Evolutionary conservation across 2,888 invertebrate genomes (phyloP).

Genomic region (Agonopterix heracliana): DNA sequence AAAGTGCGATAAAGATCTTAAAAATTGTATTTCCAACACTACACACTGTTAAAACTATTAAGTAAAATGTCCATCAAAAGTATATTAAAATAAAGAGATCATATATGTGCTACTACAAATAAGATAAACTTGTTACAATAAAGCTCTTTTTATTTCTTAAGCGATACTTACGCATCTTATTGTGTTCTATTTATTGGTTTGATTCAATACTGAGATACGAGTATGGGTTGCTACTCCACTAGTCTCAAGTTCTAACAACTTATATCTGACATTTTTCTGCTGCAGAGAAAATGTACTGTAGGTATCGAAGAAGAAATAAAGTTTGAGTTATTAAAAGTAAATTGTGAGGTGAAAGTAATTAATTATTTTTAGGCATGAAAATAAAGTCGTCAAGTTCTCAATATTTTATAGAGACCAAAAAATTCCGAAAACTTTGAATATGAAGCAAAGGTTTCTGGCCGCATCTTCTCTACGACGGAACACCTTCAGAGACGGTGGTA

Average conservation of each 20-base stretch:
- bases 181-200: constrained; percentile 36
- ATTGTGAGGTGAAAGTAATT: no score
- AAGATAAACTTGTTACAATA: constrained; percentile 67
- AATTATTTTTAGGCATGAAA: no score
- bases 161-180: constrained; percentile 44
- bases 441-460: no score
- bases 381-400: no score
- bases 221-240: not conserved
- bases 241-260: not conserved
- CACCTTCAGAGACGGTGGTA: no score
- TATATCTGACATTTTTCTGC: no score
- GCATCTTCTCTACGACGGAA: no score
- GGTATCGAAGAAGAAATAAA: no score
- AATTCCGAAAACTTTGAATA: no score
- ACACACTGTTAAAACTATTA: constrained; percentile 66
- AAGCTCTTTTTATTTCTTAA: constrained; percentile 57
- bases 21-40: constrained; percentile 48
- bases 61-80: constrained; percentile 75
- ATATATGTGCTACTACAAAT: constrained; percentile 65
- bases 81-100: constrained; percentile 74
- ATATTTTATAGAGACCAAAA: no score
- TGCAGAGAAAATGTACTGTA: no score
- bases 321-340: no score
- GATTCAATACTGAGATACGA: constrained; percentile 34
- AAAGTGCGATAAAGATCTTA: constrained; percentile 41